A percentile compares a stretch with the other conserved stretches of the same genome.
phyloP scores from a whole-genome alignment of 2,888 invertebrate species.

The Aphrophora alni region DNA sequence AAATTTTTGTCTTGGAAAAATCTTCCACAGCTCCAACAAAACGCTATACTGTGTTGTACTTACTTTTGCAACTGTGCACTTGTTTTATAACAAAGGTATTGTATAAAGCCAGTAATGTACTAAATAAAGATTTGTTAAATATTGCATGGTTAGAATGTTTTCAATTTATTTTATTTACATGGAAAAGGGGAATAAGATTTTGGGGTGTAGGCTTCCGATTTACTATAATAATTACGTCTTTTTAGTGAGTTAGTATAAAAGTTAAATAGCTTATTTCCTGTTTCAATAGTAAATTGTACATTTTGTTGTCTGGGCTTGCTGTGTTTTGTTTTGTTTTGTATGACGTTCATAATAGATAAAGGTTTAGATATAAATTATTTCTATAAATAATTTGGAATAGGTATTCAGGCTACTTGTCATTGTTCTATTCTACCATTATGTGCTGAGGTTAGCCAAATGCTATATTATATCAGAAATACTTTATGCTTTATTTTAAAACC shows the following conservation, averaged over 20 bases:
- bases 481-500: too few species aligned
- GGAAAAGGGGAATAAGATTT: not conserved
- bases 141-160: not conserved
- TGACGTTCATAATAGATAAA: not conserved
- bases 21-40: not conserved
- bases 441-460: too few species aligned
- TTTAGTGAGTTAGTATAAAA: not conserved
- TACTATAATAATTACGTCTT: not conserved
- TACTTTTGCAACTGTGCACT: not conserved
- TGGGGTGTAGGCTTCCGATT: not conserved
- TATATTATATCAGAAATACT: too few species aligned
- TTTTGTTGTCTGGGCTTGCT: not conserved
- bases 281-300: not conserved
- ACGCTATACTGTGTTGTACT: not conserved
- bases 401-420: not conserved
- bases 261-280: not conserved
- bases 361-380: too few species aligned
- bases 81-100: not conserved
- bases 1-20: conserved; percentile 6
- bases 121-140: not conserved
- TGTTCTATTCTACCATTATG: not conserved
- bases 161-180: not conserved
- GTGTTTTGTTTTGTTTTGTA: not conserved
- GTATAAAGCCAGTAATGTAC: not conserved
- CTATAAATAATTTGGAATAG: too few species aligned